Base-by-base conservation (phyloP, 2,797 vertebrate genomes). In the Neopelma chrysocephalum region DNA sequence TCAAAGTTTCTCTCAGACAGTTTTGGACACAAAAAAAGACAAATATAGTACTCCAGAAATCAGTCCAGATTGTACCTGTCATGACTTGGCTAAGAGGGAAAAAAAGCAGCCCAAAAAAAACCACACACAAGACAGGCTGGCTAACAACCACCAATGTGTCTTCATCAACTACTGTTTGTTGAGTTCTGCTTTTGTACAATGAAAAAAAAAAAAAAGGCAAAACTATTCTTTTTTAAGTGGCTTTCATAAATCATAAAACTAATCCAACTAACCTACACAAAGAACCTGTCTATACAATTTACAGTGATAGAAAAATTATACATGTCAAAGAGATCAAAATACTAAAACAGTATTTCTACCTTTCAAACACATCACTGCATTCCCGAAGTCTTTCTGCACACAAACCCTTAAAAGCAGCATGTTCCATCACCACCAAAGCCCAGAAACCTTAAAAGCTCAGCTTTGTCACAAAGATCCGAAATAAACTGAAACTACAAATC, bases 241-340 rank as follows among this genome's bases (percentile, higher is more conserved):
- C 51, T 96, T 96, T 72, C 93, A 94, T 91, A 95, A 94, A 95
- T 95, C 87, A 94, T 85, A 95, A 96, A 97, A 95, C 89, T 96
- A 96, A 87, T 89, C 62, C 87, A 87, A 89, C 56, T 95, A 96
- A 90, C 73, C 79, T 94, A 93, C 80, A 93, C 70, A 95, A 92
- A 95, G 85, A 34, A 87, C 72, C 22, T 77, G 76, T 75, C 90
- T 94, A 84, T 90, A 93, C 51, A 78, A 75, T 95, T 96, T 94
- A 95, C 47, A 90, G 86, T 93, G 90, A 94, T 86, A 96, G 91
- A 87, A 95, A 73, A 97, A 89, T 94, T 57, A 84, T 58, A 95
- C 92, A 89, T 5, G 75, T 80, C 95, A 93, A 77, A 87, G 29
- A 77, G 16, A 93, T 89, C 61, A 88, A 95, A 96, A 92, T 73